Percentiles rank a stretch among this genome's conserved stretches.
phyloP scores from a whole-genome alignment of 2,113 vertebrate genomes.

The Mormyrus lacerda region DNA sequence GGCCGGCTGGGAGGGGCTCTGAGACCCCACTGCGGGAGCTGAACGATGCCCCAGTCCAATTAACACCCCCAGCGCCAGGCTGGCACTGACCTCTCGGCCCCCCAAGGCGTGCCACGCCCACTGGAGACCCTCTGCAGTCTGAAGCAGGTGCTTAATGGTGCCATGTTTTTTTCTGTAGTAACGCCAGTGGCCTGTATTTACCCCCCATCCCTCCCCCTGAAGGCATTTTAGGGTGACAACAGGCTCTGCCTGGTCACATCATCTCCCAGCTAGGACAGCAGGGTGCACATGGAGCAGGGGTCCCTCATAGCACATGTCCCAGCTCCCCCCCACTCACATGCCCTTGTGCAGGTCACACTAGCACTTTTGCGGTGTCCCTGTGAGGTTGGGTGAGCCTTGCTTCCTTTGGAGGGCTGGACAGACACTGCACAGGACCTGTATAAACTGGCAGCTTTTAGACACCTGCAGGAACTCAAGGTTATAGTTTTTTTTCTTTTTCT shows the following conservation, averaged over 20 bases:
- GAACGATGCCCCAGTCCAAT: background rate
- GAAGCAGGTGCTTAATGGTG: slow-evolving; percentile 21
- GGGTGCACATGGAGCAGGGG: background rate
- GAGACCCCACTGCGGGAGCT: background rate
- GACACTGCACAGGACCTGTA: background rate
- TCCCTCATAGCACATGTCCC: background rate
- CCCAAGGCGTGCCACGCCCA: background rate
- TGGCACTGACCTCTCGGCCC: background rate
- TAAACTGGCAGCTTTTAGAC: background rate
- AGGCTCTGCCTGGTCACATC: slow-evolving; percentile 42
- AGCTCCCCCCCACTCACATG: background rate
- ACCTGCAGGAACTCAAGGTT: background rate
- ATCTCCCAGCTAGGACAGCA: background rate
- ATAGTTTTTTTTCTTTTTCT: background rate
- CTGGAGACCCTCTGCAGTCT: background rate
- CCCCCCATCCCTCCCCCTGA: slow-evolving; percentile 19
- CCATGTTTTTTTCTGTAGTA: background rate
- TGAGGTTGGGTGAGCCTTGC: background rate
- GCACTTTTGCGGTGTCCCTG: background rate
- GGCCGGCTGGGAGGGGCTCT: background rate
- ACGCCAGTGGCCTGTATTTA: slow-evolving; percentile 15
- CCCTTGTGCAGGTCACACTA: background rate
- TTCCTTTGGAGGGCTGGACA: background rate
- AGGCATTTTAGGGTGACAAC: slow-evolving; percentile 42
- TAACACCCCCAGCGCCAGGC: background rate